phyloP scores from a whole-genome alignment of 1,140 invertebrate genomes.

The Fopius arisanus region DNA sequence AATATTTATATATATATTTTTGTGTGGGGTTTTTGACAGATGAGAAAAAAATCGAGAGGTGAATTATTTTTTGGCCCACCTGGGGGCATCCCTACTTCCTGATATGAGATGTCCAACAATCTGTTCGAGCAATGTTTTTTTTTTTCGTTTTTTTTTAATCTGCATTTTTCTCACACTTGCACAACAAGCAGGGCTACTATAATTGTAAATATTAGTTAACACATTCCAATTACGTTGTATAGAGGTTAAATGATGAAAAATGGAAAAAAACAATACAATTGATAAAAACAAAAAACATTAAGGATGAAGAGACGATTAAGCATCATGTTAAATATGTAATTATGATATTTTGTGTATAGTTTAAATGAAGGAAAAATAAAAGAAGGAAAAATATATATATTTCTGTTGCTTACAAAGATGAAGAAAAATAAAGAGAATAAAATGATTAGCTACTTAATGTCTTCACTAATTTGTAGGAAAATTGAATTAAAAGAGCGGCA shows the following conservation, averaged over 20 bases:
- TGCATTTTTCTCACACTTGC: slow-evolving; percentile 55
- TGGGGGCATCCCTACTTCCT: background rate
- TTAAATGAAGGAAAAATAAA: slow-evolving; percentile 53
- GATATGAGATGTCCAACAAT: slow-evolving; percentile 5
- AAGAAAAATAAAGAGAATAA: slow-evolving; percentile 11
- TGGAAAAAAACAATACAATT: slow-evolving; percentile 8
- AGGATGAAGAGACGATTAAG: slow-evolving; percentile 24
- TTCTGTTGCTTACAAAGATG: slow-evolving; percentile 38
- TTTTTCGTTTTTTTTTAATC: slow-evolving; percentile 31
- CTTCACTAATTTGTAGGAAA: slow-evolving; percentile 51
- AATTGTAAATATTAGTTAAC: slow-evolving; percentile 64
- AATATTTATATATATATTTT: slow-evolving; percentile 14
- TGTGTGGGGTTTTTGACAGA: background rate
- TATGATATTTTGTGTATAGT: slow-evolving; percentile 65
- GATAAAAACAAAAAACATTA: slow-evolving; percentile 5
- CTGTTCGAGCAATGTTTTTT: background rate
- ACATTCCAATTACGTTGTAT: slow-evolving; percentile 64
- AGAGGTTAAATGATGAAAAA: slow-evolving; percentile 41
- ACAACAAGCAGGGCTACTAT: slow-evolving; percentile 61
- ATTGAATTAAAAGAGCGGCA: slow-evolving; percentile 43
- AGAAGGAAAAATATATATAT: slow-evolving; percentile 57
- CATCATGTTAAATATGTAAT: slow-evolving; percentile 64
- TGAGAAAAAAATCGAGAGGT: background rate
- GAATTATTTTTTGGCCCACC: background rate
- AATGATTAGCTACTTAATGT: slow-evolving; percentile 60